Evolutionary conservation across 37 sponge, comb jelly and placozoan species (phyloP).

Genomic region (Agelas oroides): DNA sequence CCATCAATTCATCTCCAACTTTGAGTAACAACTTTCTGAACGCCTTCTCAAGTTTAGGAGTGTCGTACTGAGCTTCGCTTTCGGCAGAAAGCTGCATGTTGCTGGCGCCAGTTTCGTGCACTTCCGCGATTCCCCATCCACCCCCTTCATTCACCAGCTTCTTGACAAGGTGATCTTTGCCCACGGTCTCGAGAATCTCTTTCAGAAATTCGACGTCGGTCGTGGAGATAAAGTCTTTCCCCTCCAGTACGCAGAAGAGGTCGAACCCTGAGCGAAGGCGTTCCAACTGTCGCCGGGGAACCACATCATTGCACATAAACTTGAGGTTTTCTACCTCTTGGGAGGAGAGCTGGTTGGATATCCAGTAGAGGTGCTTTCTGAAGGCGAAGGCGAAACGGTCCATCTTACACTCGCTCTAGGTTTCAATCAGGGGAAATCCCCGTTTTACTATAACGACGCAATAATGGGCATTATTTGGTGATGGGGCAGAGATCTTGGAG

Average conservation of each 20-base stretch:
- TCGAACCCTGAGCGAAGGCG: slow-evolving; percentile 1
- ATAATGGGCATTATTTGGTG: neutral
- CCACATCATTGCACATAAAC: neutral
- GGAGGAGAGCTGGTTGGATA: neutral
- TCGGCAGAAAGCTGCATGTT: too few species aligned
- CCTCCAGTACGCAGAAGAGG: slow-evolving; percentile 28
- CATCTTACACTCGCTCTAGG: neutral
- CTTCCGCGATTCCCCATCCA: too few species aligned
- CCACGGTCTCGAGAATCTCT: slow-evolving; percentile 34
- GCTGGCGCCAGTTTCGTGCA: too few species aligned
- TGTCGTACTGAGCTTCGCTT: too few species aligned
- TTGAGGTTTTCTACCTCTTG: slow-evolving; percentile 12
- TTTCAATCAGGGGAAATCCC: slow-evolving; percentile 3
- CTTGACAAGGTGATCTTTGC: neutral
- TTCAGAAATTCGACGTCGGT: slow-evolving; percentile 22
- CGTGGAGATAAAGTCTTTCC: neutral
- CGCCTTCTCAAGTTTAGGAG: too few species aligned
- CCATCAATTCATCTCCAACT: slow-evolving; percentile 10
- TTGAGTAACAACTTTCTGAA: neutral
- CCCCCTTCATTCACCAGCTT: too few species aligned
- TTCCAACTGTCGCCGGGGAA: slow-evolving; percentile 38
- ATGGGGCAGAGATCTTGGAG: slow-evolving; percentile 53
- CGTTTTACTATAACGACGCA: neutral
- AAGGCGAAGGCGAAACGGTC: neutral
- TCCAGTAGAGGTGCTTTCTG: slow-evolving; percentile 12